Conservation (phyloP, 2,888 invertebrate genomes). For the Mesochorus sp. region DNA sequence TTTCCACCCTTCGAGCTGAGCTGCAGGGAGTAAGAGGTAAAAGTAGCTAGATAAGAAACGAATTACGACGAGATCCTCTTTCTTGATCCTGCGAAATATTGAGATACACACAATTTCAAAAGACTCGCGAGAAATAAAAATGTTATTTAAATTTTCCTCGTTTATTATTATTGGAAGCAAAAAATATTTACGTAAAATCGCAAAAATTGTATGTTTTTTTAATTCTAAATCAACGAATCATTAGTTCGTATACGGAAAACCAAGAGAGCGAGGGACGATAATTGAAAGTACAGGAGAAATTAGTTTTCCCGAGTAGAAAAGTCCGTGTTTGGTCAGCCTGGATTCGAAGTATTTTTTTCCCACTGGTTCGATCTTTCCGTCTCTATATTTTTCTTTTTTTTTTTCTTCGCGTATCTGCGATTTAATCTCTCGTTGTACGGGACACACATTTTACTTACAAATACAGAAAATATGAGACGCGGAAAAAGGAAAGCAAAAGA, state of each 20-base stretch:
- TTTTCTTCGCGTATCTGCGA: not conserved
- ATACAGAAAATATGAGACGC: not conserved
- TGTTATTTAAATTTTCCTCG: no score
- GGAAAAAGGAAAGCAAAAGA: not conserved
- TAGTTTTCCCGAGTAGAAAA: conserved; percentile 20
- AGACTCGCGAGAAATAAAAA: not conserved
- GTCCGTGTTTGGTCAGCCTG: conserved; percentile 40
- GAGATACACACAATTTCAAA: conserved; percentile 6
- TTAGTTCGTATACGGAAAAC: no score
- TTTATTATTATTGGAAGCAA: no score
- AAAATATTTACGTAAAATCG: not conserved
- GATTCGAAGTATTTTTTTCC: conserved; percentile 1
- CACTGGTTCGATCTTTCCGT: not conserved
- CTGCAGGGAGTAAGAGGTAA: not conserved
- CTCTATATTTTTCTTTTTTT: not conserved
- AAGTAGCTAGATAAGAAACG: conserved; percentile 34
- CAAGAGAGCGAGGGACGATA: not conserved
- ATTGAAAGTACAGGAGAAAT: not conserved
- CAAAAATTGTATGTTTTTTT: no score
- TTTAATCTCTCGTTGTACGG: not conserved
- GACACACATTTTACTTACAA: not conserved
- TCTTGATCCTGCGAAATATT: conserved; percentile 24
- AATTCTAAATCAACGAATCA: no score
- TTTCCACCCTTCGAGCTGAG: conserved; percentile 4
- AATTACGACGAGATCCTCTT: conserved; percentile 32